Evolutionary conservation across 30 jellyfish, hydroid and myxozoan genomes (phyloP).

Genomic region (Aurelia sp.): DNA sequence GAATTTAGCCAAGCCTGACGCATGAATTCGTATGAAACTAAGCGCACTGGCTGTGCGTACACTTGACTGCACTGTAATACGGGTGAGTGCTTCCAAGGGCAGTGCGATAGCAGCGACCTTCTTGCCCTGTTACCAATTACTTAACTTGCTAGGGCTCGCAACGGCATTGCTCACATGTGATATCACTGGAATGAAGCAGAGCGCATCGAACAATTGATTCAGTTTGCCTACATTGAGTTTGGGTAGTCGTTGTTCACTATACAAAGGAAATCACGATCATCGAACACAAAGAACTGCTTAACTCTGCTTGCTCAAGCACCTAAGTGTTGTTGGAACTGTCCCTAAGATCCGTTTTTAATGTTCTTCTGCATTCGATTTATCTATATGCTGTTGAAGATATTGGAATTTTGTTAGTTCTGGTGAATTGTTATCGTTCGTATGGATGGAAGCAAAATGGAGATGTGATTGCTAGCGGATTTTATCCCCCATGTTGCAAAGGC

Average conservation of each 20-base stretch:
- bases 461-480: slow-evolving; percentile 6
- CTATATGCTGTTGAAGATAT: background rate
- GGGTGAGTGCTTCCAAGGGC: slow-evolving; percentile 65
- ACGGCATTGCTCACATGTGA: slow-evolving; percentile 66
- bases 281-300: slow-evolving; percentile 23
- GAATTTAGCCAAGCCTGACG: slow-evolving; percentile 6
- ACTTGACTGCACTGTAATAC: slow-evolving; percentile 63
- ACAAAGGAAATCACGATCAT: slow-evolving; percentile 35
- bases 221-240: slow-evolving; percentile 22
- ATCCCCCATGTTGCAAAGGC: slow-evolving; percentile 56
- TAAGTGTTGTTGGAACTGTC: too few species aligned
- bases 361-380: too few species aligned
- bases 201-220: slow-evolving; percentile 56
- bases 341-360: too few species aligned
- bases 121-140: slow-evolving; percentile 73
- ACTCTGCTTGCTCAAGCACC: slow-evolving; percentile 45
- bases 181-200: slow-evolving; percentile 72
- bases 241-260: slow-evolving; percentile 51
- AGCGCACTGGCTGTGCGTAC: slow-evolving; percentile 46
- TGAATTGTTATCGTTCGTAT: background rate
- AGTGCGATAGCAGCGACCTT: slow-evolving; percentile 64
- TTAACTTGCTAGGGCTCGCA: slow-evolving; percentile 55
- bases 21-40: slow-evolving; percentile 25
- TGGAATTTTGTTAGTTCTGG: background rate
- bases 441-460: slow-evolving; percentile 14